A percentile compares a stretch with the other conserved stretches of the same genome.
Evolutionary conservation across 2,888 invertebrate species (phyloP).

Genomic region (Pachymerium ferrugineum): DNA sequence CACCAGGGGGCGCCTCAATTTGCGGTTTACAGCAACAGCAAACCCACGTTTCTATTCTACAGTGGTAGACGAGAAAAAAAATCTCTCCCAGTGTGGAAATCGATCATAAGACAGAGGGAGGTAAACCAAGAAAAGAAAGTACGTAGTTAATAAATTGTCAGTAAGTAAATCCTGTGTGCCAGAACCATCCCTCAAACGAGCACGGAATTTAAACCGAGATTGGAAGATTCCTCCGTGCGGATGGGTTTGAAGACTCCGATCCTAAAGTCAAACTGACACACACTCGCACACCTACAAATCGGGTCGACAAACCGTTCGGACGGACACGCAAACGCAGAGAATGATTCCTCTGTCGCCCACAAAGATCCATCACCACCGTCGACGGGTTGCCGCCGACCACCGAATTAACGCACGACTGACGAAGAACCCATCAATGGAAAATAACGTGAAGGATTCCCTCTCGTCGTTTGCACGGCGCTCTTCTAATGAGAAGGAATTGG

Average conservation of each 20-base stretch:
- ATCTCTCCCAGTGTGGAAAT: too few relatives aligned
- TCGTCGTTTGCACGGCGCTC: conserved; percentile 24
- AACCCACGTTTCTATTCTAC: too few relatives aligned
- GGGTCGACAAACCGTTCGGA: conserved; percentile 22
- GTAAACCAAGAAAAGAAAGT: too few relatives aligned
- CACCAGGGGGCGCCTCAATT: too few relatives aligned
- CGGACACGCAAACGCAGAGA: background rate
- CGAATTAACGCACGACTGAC: conserved; percentile 13
- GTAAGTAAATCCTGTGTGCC: conserved; percentile 3
- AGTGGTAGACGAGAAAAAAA: too few relatives aligned
- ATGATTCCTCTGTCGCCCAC: conserved; percentile 6
- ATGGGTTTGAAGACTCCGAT: conserved; percentile 15
- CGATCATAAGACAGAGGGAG: too few relatives aligned
- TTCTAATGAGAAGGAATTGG: conserved; percentile 20
- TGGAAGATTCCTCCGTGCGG: conserved; percentile 18
- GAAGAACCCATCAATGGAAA: conserved; percentile 5
- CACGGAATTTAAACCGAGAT: conserved; percentile 19
- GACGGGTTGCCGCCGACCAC: background rate
- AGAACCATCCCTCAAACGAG: conserved; percentile 20
- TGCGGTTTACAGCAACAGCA: too few relatives aligned
- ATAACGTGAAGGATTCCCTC: conserved; percentile 15
- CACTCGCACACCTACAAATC: conserved; percentile 25
- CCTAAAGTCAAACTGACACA: conserved; percentile 11
- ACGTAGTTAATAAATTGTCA: conserved; percentile 7
- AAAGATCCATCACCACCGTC: conserved; percentile 22